Base-by-base conservation (phyloP, 2,113 vertebrate genomes). In the Chrysochloris asiatica region DNA sequence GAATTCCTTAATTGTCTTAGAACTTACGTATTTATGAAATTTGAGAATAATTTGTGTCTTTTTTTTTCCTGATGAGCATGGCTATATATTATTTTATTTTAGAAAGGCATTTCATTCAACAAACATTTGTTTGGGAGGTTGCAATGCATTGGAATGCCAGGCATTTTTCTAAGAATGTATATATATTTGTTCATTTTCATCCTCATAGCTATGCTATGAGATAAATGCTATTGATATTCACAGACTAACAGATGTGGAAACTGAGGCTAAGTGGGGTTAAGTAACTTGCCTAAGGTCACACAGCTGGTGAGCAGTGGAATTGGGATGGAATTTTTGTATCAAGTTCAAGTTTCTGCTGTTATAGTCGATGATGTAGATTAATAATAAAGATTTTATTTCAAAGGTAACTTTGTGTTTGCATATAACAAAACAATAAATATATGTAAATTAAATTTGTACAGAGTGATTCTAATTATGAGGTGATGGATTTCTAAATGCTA, bases 401-500 rank as follows among this genome's bases (percentile, higher is more conserved):
- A 72, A 89, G 56, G 19, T n/a, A 75, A 24, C 67, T 93, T 63
- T 91, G 11, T 75, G 4, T 92, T 56, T 91, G 8, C 69, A 3
- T 69, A 28, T 26, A 65, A 75, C 13, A 77, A 71, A 86, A n/a
- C 26, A 67, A n/a, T 28, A 81, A 84, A 83, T 4, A 6, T 56
- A 28, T 63, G 21, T 14, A 13, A 72, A 63, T 26, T 71, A 54
- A 81, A 28, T 48, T 84, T 94, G n/a, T 85, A 8, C 71, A 94
- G 41, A 92, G 75, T 75, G 50, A 9, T 30, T 79, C 6, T 91
- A 81, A 71, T 89, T 88, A 85, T 38, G 13, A 88, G 30, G 56
- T 17, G 30, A n/a, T 52, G 43, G 41, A 21, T 91, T 89, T 90
- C 63, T 50, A 88, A 85, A 21, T 61, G 36, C 1, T 61, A 92